Percentiles rank a stretch among this genome's conserved stretches.
phyloP scores from a whole-genome alignment of 2,888 invertebrate species.

The Plusia festucae region DNA sequence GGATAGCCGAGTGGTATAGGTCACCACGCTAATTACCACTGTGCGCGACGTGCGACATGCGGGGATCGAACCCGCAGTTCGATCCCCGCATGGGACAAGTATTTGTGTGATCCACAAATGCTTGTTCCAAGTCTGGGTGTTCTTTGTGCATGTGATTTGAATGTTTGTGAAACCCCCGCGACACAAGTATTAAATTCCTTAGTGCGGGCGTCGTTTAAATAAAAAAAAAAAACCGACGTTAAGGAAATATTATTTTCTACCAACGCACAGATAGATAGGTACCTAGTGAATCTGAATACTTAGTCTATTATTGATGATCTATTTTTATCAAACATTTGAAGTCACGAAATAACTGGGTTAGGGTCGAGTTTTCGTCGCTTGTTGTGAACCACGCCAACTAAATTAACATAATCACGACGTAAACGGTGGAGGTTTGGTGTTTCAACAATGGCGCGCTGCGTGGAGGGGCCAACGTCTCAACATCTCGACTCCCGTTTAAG shows the following conservation, averaged over 20 bases:
- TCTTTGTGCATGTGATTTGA: no score
- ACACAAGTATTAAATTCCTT: no score
- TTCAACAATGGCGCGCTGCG: not conserved
- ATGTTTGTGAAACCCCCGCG: no score
- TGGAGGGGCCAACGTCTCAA: not conserved
- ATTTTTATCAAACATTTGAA: not conserved
- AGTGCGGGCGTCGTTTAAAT: no score
- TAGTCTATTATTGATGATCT: not conserved
- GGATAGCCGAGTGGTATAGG: no score
- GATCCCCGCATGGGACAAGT: no score
- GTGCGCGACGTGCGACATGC: no score
- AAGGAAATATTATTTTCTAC: not conserved
- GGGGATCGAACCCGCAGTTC: no score
- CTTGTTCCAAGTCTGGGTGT: no score
- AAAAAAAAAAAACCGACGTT: no score
- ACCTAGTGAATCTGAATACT: not conserved
- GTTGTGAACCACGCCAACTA: not conserved
- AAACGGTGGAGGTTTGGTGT: conserved; percentile 2
- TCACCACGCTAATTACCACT: no score
- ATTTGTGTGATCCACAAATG: no score
- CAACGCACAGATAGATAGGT: not conserved
- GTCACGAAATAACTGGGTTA: conserved; percentile 5
- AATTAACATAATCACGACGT: not conserved
- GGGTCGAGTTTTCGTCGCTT: not conserved
- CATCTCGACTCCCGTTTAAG: not conserved